Evolutionary conservation across 2,888 invertebrate species (phyloP).

Genomic region (Cheilosia vernalis): DNA sequence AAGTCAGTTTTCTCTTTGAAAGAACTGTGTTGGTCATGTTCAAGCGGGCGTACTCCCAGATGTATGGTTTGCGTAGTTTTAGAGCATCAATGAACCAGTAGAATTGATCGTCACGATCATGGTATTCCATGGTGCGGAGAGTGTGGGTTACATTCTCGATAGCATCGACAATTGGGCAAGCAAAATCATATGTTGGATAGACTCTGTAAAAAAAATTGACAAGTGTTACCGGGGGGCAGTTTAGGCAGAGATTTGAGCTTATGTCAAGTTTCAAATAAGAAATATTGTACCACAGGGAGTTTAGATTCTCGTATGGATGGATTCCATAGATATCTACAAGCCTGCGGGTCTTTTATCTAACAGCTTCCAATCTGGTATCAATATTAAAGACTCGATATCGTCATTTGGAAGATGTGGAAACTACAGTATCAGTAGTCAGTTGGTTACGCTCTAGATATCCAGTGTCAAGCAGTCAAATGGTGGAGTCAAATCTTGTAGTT

Average conservation of each 20-base stretch:
- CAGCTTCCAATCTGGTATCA: conserved; percentile 9
- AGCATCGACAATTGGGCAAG: conserved; percentile 99
- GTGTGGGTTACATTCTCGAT: conserved; percentile 99
- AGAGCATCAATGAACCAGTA: conserved; percentile 97
- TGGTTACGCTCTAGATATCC: too few relatives aligned
- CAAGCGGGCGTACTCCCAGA: conserved; percentile 98
- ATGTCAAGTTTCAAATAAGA: not conserved
- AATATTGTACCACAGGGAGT: conserved; percentile 16
- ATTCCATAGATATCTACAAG: conserved; percentile 28
- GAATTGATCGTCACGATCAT: conserved; percentile 98
- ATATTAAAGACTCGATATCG: not conserved
- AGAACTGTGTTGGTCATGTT: conserved; percentile 99
- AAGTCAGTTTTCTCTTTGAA: conserved; percentile 98
- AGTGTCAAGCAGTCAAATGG: too few relatives aligned
- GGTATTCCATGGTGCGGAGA: conserved; percentile 98
- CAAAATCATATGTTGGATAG: conserved; percentile 99
- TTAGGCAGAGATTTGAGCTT: not conserved
- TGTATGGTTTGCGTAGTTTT: conserved; percentile 93
- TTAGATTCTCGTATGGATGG: conserved; percentile 11
- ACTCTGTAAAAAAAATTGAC: conserved; percentile 87
- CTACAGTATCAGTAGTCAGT: too few relatives aligned
- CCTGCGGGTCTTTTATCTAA: conserved; percentile 7
- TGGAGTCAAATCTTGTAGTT: too few relatives aligned
- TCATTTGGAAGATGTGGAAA: conserved; percentile 3
- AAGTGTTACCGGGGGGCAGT: not conserved